Evolutionary conservation across 2,113 vertebrate genomes (phyloP), one percentile per base, ranked within the genome.

Genomic region (Accipiter virgatus): DNA sequence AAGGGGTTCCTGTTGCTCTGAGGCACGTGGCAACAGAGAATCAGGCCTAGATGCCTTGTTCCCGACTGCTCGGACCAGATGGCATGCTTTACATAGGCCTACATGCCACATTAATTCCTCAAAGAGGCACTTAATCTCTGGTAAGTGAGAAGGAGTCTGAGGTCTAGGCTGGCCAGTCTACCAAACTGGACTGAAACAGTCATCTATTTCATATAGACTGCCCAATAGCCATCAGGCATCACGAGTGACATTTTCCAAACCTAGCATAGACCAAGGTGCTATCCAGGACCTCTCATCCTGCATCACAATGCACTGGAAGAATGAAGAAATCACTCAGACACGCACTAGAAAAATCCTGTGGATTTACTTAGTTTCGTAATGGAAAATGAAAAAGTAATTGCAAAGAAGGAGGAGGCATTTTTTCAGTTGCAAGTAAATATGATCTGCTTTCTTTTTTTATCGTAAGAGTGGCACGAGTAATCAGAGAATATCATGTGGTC

Each of bases 321-420:
- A 71, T 86, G 84, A 94, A 85, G 96, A 95, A 93, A 94, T 75
- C 84, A 45, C 74, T 75, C 66, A 67, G 71, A 90, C 63, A 21
- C 2, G 16, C 70, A 55, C 81, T 63, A 65, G 32, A 89, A 94
- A 95, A 94, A 79, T 61, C 66, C 22, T 7, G 27, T 40, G 55
- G 94, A 97, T 94, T 96, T 90, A 90, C 86, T 93, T 52, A 4
- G 31, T 94, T 95, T 95, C 43, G 10, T 93, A 97, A 94, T 73
- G 50, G 91, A 97, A 93, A 88, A 90, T 61, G 62, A 88, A 58
- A 58, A 88, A 96, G 86, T 55, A 92, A 93, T 52, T 91, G 91
- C 86, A 86, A 55, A 93, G 81, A 43, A 96, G 85, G 81, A 96
- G 86, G 71, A 53, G 78, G 48, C n/a, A 58, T 40, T 83, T 97